Conservation (phyloP, 2,888 invertebrate species). For the Charanyca ferruginea region DNA sequence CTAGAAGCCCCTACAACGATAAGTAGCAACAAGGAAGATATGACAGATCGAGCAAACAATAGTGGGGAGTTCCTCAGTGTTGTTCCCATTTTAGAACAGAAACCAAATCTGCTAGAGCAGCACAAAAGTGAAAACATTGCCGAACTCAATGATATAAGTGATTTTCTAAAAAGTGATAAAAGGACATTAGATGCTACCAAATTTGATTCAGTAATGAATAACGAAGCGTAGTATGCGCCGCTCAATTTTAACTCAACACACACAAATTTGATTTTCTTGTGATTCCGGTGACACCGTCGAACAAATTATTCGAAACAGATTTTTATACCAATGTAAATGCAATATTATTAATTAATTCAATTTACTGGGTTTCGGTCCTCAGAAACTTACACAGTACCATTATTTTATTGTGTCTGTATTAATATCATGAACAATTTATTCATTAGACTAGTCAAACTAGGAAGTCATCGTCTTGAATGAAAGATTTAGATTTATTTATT, state of each 20-base stretch:
- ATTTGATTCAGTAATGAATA: constrained; percentile 79
- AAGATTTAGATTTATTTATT: constrained; percentile 86
- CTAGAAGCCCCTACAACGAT: constrained; percentile 71
- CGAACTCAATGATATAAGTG: constrained; percentile 86
- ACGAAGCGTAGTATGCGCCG: constrained; percentile 79
- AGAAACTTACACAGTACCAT: constrained; percentile 57
- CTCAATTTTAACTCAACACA: constrained; percentile 61
- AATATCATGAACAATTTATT: constrained; percentile 73
- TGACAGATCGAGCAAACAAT: constrained; percentile 50
- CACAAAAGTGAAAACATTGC: constrained; percentile 79
- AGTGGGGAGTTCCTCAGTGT: constrained; percentile 81
- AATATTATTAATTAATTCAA: constrained; percentile 62
- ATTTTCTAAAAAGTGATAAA: constrained; percentile 87
- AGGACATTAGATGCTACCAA: constrained; percentile 84
- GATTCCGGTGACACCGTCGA: constrained; percentile 77
- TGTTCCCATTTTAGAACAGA: constrained; percentile 80
- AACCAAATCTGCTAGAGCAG: constrained; percentile 72
- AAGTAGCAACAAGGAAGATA: constrained; percentile 59
- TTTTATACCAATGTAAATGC: constrained; percentile 71
- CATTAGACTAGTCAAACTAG: constrained; percentile 90
- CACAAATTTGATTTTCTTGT: constrained; percentile 80
- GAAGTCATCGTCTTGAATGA: constrained; percentile 79
- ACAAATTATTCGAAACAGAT: constrained; percentile 72
- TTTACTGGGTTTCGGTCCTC: constrained; percentile 35
- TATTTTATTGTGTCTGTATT: constrained; percentile 59